Base-by-base conservation (phyloP, 2,888 invertebrate species). In the Hirudinaria manillensis region DNA sequence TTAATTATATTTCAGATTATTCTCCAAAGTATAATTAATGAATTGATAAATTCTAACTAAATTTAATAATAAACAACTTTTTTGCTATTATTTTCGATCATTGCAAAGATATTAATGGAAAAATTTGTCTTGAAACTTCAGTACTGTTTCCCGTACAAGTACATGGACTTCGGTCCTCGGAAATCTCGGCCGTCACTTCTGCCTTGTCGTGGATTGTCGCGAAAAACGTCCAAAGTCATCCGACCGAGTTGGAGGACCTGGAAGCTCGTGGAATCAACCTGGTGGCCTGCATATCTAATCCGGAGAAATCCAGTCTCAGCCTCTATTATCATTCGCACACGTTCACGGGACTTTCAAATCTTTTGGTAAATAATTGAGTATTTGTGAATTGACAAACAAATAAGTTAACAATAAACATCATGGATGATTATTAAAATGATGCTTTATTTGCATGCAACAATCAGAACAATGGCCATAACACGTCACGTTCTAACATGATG, bases 321-420 rank as follows among this genome's bases (percentile, higher is more conserved):
- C 61, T 61, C 13, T 61, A 61, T 29, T 61, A 29, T 29, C 29
- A 61, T 61, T 61, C 61, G 61, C 29, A 61, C 61, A 61, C 61
- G 13, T 61, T 61, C 61, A 61, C 24, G 6, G 61, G 61, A 29
- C 61, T 61, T 7, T 29, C 24, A 10, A 61, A 61, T 29, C 13
- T 61, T 24, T 29, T 61, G 24, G 61, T 61, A 10, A 61, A n/a
- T 61, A 19, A 29, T 61, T 61, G 61, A n/a, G 21, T 53, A 16
- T 53, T 13, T 53, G 53, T 53, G 13, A 53, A 53, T 61, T 61
- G 2, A 61, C 13, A 24, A 7, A 61, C 13, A 10, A 61, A 29
- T n/a, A n/a, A 61, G 24, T 61, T 7, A 61, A 61, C 13, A 4
- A 61, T 61, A 61, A 61, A 27, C 13, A 61, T 61, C 6, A 61